phyloP scores from a whole-genome alignment of 2,113 vertebrate species.

The Epinephelus fuscoguttatus region DNA sequence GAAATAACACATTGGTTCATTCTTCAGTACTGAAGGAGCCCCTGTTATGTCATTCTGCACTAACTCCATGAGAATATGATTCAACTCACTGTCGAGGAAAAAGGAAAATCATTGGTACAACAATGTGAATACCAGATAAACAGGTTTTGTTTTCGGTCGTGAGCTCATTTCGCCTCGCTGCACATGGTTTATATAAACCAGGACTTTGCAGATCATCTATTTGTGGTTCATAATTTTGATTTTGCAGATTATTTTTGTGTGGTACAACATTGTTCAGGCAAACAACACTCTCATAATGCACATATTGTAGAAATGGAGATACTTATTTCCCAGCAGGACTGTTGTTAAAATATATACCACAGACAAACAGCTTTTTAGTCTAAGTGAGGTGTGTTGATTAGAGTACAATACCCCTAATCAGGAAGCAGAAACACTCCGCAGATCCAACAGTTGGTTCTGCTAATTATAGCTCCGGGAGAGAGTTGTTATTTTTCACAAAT shows the following conservation, averaged over 20 bases:
- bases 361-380: background rate
- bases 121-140: constrained; percentile 1
- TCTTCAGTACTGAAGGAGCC: background rate
- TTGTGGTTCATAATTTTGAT: background rate
- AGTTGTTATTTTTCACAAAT: constrained; percentile 5
- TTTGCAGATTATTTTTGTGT: background rate
- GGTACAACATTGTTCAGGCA: background rate
- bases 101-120: background rate
- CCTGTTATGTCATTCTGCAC: background rate
- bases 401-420: constrained; percentile 44
- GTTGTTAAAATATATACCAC: background rate
- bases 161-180: background rate
- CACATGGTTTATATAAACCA: background rate
- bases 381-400: constrained; percentile 29
- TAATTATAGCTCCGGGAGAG: constrained; percentile 32
- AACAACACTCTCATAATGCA: background rate
- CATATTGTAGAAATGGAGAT: background rate
- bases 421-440: constrained; percentile 18
- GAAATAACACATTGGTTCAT: background rate
- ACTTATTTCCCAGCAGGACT: constrained; percentile 9
- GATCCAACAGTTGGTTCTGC: constrained; percentile 20
- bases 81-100: background rate
- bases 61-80: background rate
- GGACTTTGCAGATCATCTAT: background rate
- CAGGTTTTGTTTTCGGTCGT: background rate